Conservation (phyloP, 2,113 vertebrate species). For the Lasiurus borealis region DNA sequence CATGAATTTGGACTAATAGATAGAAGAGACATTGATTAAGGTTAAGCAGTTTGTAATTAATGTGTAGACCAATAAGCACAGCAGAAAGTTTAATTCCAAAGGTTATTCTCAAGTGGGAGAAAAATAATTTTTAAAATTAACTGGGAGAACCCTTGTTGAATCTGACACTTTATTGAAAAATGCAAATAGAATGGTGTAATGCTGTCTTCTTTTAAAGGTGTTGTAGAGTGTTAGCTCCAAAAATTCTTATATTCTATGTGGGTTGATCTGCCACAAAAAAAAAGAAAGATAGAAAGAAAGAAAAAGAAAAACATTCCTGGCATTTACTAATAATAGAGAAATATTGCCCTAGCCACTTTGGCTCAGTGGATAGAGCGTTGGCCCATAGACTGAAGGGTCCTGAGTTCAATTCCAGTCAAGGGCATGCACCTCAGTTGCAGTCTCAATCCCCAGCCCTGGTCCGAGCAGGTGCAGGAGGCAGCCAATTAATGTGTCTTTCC, state of each 20-base stretch:
- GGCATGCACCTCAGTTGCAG: too few relatives aligned
- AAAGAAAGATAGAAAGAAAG: too few relatives aligned
- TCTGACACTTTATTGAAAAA: conserved; percentile 26
- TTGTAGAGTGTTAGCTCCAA: neutral
- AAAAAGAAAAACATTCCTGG: neutral
- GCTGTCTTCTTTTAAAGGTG: conserved; percentile 34
- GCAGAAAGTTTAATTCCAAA: conserved; percentile 57
- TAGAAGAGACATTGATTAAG: conserved; percentile 70
- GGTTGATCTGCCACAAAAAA: neutral
- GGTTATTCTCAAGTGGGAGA: conserved; percentile 35
- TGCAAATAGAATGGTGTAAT: neutral
- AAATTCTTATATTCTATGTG: neutral
- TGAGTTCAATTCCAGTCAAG: too few relatives aligned
- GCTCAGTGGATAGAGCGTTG: too few relatives aligned
- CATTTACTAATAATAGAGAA: neutral
- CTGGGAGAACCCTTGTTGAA: neutral
- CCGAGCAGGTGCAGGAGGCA: too few relatives aligned
- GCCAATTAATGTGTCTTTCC: too few relatives aligned
- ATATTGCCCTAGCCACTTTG: neutral
- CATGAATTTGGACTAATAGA: conserved; percentile 68
- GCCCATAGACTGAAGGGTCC: too few relatives aligned
- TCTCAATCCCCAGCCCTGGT: too few relatives aligned
- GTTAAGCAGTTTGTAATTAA: conserved; percentile 75
- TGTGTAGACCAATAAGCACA: conserved; percentile 31
- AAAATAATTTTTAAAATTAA: conserved; percentile 61